Conservation (phyloP, 2,888 invertebrate genomes). For the Oscheius sp. region DNA sequence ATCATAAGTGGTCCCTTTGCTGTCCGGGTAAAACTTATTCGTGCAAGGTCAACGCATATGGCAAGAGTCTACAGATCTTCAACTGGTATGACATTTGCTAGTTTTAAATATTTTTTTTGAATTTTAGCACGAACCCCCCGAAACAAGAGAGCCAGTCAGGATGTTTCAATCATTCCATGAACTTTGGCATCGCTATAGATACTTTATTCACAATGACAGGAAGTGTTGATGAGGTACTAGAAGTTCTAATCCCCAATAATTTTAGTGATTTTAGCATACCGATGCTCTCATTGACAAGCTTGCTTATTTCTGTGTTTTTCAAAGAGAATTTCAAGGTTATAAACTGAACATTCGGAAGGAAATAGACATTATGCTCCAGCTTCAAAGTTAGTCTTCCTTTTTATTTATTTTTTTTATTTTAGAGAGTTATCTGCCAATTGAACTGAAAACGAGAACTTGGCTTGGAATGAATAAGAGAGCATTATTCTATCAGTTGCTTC, state of each 20-base stretch:
- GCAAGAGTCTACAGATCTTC: background rate
- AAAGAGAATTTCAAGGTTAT: background rate
- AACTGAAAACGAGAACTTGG: slow-evolving; percentile 16
- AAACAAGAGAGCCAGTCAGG: too few species aligned
- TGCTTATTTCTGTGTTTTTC: slow-evolving; percentile 14
- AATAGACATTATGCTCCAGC: slow-evolving; percentile 3
- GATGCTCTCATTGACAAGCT: background rate
- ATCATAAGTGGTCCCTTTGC: background rate
- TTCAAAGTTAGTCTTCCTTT: background rate
- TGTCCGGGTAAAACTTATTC: background rate
- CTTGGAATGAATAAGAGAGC: slow-evolving; percentile 20
- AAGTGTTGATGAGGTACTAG: background rate
- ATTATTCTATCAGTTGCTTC: slow-evolving; percentile 1
- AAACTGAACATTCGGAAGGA: slow-evolving; percentile 7
- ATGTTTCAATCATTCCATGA: background rate
- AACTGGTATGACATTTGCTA: background rate
- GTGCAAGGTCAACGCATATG: background rate
- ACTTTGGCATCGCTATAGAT: slow-evolving; percentile 19
- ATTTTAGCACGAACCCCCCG: background rate
- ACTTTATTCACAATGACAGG: background rate
- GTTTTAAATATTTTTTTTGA: background rate
- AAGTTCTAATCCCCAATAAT: background rate
- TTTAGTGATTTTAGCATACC: slow-evolving; percentile 3
- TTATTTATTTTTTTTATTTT: background rate
- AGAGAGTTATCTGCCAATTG: slow-evolving; percentile 1